Evolutionary conservation across 1,140 invertebrate species (phyloP), one percentile per base, ranked within the genome.

Genomic region (Lanistes nyassanus): DNA sequence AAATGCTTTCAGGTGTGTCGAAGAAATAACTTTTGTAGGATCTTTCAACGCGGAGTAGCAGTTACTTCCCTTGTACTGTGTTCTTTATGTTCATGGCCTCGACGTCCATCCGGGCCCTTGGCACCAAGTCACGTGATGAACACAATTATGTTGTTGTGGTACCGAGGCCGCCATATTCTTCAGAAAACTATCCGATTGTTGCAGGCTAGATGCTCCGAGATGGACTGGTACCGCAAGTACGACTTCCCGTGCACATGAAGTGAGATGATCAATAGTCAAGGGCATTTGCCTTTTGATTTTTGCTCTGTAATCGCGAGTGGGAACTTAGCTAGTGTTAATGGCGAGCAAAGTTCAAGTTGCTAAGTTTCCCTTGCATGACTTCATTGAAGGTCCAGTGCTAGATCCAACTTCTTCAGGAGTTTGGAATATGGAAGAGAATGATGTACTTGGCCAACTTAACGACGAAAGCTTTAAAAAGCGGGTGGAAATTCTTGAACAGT

Each of bases 131-230:
- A 87, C 85, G 85, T 87, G 86, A 87, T 85, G 81, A 83, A 82
- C 84, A 86, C 85, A 87, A 83, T 86, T 83, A 81, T 85, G 86
- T 87, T 87, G 86, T 87, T 86, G 85, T 86, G 85, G 83, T 83
- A 80, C 82, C 58, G 77, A 83, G 76, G 79, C 78, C 82, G 85
- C 84, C 85, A 87, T 87, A 79, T 86, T 86, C 72, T 68, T 23
- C 39, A 47, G 64, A n/a, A 56, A 73, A 42, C 53, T 66, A 65
- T 51, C 34, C 36, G 68, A 72, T 65, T 29, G 53, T 66, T 51
- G 42, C 55, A 29, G 60, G 29, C 31, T 66, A 56, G 55, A 51
- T 65, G 34, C 42, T 76, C 67, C 31, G 60, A 37, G 55, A 72
- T 72, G 70, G 55, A 56, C 70, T 60, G 72, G 60, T 47, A 74